A percentile compares a stretch with the other conserved stretches of the same genome.
Conservation (phyloP, 2,113 vertebrate genomes). For the Leptocoma aspasia region DNA sequence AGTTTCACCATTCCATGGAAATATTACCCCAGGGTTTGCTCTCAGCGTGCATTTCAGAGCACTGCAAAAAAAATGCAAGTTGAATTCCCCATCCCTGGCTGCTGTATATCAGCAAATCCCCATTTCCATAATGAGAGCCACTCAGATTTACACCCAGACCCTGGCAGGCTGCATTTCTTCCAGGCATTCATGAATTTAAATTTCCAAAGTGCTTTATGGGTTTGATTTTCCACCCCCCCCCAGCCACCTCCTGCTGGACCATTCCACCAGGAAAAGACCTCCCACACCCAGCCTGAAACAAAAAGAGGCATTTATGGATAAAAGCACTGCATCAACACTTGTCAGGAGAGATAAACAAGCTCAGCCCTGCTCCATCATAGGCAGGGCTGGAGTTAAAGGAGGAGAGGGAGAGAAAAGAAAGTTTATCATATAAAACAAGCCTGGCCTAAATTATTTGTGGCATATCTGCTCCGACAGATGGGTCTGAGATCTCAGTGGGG, state of each 20-base stretch:
- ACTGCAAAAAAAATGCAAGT: not conserved
- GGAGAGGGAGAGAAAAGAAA: not conserved
- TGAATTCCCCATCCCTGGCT: not conserved
- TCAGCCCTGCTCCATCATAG: not conserved
- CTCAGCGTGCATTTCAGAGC: not conserved
- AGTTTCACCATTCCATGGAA: not conserved
- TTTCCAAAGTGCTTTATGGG: not conserved
- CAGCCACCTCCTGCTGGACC: rapidly evolving
- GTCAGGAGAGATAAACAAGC: not conserved
- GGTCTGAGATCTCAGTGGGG: not conserved
- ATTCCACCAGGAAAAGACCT: not conserved
- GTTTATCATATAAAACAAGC: not conserved
- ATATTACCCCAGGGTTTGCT: not conserved
- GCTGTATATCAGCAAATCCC: not conserved
- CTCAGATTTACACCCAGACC: conserved; percentile 5
- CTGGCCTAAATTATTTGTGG: not conserved
- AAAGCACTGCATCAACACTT: not conserved
- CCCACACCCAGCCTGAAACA: not conserved
- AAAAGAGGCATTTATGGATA: not conserved
- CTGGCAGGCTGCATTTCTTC: not conserved
- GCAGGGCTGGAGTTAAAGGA: not conserved
- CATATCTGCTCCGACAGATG: not conserved
- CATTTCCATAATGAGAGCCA: not conserved
- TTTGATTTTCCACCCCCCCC: not conserved
- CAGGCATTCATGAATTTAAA: not conserved